phyloP scores from a whole-genome alignment of 2,113 vertebrate species.

The Fulmarus glacialis region DNA sequence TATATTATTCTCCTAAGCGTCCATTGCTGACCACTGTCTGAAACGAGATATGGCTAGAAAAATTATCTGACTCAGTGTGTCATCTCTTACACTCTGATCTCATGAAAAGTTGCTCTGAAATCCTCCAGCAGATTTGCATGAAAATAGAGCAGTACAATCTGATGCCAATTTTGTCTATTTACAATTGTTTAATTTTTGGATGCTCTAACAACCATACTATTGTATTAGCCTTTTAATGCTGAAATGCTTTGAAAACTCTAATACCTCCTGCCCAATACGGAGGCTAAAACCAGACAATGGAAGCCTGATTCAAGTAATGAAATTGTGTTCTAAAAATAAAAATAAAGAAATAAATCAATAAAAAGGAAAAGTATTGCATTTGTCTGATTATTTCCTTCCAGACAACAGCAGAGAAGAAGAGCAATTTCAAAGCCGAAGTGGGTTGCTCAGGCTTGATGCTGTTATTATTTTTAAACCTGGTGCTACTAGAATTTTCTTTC shows the following conservation, averaged over 20 bases:
- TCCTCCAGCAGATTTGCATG: not conserved
- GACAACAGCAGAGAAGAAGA: not conserved
- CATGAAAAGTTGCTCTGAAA: not conserved
- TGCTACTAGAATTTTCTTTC: not conserved
- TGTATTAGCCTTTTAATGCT: not conserved
- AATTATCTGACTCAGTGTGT: not conserved
- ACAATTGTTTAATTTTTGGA: not conserved
- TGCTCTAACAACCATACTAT: not conserved
- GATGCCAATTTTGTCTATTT: not conserved
- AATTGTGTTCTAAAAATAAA: conserved; percentile 2
- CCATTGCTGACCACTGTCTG: not conserved
- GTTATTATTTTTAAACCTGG: not conserved
- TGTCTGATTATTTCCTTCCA: not conserved
- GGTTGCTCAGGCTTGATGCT: not conserved
- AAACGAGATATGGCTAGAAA: not conserved
- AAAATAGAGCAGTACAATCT: not conserved
- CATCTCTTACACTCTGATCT: not conserved
- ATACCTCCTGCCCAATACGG: not conserved
- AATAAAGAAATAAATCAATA: conserved; percentile 14
- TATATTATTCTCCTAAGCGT: not conserved
- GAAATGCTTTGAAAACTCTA: not conserved
- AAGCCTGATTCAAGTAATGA: conserved; percentile 34
- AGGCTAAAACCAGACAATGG: not conserved
- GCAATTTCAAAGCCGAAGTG: not conserved
- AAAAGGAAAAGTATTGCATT: not conserved